Percentiles rank a stretch among this genome's conserved stretches.
Conservation (phyloP, 2,797 vertebrate genomes). For the Emydoidea blandingii region DNA sequence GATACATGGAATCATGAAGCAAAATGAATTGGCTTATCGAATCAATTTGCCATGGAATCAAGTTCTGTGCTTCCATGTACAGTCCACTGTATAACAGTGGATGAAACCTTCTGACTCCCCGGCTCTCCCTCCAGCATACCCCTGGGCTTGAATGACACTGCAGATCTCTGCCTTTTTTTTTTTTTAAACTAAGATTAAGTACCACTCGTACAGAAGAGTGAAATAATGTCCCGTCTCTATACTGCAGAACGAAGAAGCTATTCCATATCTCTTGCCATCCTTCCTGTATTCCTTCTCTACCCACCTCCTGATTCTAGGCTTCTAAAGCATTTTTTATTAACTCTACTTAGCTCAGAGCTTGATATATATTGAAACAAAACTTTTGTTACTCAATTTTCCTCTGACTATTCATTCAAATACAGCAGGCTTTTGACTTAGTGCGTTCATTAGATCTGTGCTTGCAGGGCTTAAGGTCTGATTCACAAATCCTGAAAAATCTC, state of each 20-base stretch:
- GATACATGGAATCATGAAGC: fast-evolving
- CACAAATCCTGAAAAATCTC: conserved; percentile 49
- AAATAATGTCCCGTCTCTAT: background rate
- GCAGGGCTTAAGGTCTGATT: conserved; percentile 45
- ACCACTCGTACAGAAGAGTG: fast-evolving
- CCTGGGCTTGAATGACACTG: background rate
- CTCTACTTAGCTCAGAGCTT: background rate
- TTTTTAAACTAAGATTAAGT: background rate
- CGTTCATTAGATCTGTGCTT: fast-evolving
- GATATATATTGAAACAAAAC: no score
- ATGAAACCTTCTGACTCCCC: background rate
- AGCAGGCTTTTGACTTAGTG: no score
- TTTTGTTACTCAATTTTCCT: no score
- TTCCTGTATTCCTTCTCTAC: background rate
- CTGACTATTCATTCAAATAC: no score
- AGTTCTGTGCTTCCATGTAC: no score
- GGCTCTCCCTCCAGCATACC: fast-evolving
- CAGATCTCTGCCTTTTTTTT: no score
- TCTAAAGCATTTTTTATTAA: fast-evolving
- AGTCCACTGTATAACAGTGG: no score
- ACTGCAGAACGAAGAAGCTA: background rate
- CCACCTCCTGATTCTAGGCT: background rate
- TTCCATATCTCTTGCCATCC: background rate
- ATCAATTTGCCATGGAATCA: no score
- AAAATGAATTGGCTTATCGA: background rate